A percentile compares a stretch with the other conserved stretches of the same genome.
Evolutionary conservation across 2,888 invertebrate species (phyloP).

Genomic region (Trachelus stipa): DNA sequence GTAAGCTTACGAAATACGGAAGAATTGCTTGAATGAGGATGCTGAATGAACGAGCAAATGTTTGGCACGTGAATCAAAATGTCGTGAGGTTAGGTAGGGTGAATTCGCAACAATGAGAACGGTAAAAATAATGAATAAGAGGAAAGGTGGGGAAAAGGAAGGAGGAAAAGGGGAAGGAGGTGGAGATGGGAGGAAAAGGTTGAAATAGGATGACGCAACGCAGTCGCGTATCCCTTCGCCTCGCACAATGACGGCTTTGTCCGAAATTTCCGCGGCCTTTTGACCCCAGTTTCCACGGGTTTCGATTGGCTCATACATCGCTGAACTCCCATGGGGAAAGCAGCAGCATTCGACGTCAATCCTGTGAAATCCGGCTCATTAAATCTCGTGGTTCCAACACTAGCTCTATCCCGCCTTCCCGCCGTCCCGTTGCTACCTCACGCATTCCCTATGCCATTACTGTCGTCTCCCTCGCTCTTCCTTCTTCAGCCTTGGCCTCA

Average conservation of each 20-base stretch:
- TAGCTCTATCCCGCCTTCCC: too few species aligned
- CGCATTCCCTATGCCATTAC: too few species aligned
- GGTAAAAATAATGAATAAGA: slow-evolving; percentile 8
- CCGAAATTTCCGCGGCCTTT: slow-evolving; percentile 46
- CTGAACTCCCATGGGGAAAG: slow-evolving; percentile 33
- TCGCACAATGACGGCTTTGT: slow-evolving; percentile 38
- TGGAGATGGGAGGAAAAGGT: too few species aligned
- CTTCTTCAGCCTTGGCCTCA: too few species aligned
- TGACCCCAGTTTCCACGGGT: slow-evolving; percentile 36
- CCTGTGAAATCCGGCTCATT: slow-evolving; percentile 51
- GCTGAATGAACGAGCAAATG: too few species aligned
- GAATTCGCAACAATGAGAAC: slow-evolving; percentile 9
- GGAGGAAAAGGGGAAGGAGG: background rate
- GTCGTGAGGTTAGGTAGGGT: background rate
- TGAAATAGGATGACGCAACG: too few species aligned
- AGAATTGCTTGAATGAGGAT: too few species aligned
- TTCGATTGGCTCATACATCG: slow-evolving; percentile 30
- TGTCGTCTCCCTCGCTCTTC: too few species aligned
- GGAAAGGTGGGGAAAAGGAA: slow-evolving; percentile 12
- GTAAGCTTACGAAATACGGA: too few species aligned
- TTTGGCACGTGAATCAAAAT: too few species aligned
- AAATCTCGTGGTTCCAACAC: slow-evolving; percentile 34
- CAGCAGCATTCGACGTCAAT: slow-evolving; percentile 34
- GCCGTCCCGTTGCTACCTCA: too few species aligned
- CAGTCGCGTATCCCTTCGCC: slow-evolving; percentile 5